Base-by-base conservation (phyloP, 2,888 invertebrate species). In the Mongoloraphidia duomilia region DNA sequence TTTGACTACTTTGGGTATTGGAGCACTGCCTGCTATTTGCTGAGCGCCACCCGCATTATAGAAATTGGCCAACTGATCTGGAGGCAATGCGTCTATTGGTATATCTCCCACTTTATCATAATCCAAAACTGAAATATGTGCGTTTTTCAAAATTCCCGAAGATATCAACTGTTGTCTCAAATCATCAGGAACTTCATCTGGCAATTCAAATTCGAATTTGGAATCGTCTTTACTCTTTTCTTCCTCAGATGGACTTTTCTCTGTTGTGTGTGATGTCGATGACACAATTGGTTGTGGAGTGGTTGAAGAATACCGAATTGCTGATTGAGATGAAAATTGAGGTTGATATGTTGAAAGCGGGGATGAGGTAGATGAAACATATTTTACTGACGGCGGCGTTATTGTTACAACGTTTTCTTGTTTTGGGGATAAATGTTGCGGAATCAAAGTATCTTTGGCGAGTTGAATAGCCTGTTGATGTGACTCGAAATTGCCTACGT, bases 21-120 rank as follows among this genome's bases (percentile, higher is more conserved):
- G 79, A 60, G 83, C 84, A 58, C 84, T 85, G 44, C 75, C 70
- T 34, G 68, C 61, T 17, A 81, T 75, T 62, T 84, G 83, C 53
- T 83, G 77, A 8, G 73, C 84, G 49, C 87, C 87, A 47, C 88
- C 89, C n/a, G 84, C 84, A 14, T 82, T 79, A 60, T 87, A 89
- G 66, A 90, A 88, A 64, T 89, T 88, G 37, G 87, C 87, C 50
- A 90, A 66, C 57, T 89, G 89, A 65, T 90, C 88, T 46, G 88
- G 86, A 2, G 89, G 88, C 45, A 90, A 66, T 53, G 83, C 85
- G 53, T 88, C 88, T 46, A 90, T 70, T 5, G 86, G 82, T 48
- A 87, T 87, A 53, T 87, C 89, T 34, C 90, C 89, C 39, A 88
- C 81, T 71, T 90, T 89, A 60, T 90, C 89, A 59, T 90, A 90